Evolutionary conservation across 1,140 invertebrate genomes (phyloP), one percentile per base, ranked within the genome.

Genomic region (Heliconius melpomene): DNA sequence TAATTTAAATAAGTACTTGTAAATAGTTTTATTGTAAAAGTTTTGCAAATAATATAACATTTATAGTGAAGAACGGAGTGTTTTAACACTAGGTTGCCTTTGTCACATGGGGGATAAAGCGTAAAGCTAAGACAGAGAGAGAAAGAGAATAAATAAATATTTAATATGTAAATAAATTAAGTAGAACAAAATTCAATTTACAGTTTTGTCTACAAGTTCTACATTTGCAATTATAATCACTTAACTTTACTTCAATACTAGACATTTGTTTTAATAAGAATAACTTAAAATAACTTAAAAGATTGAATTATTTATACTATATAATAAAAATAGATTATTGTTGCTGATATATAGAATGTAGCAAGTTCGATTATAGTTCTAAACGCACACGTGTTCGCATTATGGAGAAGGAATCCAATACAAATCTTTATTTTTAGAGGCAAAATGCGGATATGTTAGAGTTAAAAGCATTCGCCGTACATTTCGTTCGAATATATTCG

Each of bases 361-460:
- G 26, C 60, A 66, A 66, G 8, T 29, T 3, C 60, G 23, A 29
- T 72, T 38, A 36, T 38, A 72, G 71, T n/a, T 38, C 2, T 72
- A 38, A 32, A 72, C 16, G 71, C 18, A 72, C 70, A 23, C 71
- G 71, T 72, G 32, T 72, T 72, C 36, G 71, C 71, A 72, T 72
- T 72, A 20, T n/a, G 36, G 71, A 72, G 36, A 72, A 18, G 29
- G 71, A 72, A 36, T 72, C 71, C 11, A 40, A 20, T 79, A 18
- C 73, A 79, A 72, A 52, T 60, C 52, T 71, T 8, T 80, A 72
- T 80, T 80, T 76, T 76, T 80, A 75, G 73, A 29, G 23, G 78
- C 77, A 79, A 74, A 74, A 79, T 75, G 78, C 78, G 74, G 73
- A 79, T 75, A 75, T 52, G 40, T 32, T 32, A 72, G 71, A 72